phyloP scores from a whole-genome alignment of 2,113 vertebrate genomes.

The Caranx melampygus region DNA sequence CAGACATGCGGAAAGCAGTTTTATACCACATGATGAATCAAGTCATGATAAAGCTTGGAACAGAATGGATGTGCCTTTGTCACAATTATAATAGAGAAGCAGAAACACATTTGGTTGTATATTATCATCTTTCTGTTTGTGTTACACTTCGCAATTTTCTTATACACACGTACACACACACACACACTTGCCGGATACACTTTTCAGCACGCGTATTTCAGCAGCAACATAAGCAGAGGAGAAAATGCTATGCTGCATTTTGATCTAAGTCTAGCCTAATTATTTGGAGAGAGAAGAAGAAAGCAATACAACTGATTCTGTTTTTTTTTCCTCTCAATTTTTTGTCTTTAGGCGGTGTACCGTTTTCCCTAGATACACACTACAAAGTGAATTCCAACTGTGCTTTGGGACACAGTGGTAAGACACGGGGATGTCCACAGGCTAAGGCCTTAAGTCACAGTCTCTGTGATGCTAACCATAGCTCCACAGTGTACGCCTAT shows the following conservation, averaged over 20 bases:
- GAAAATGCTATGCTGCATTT: slow-evolving; percentile 60
- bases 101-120: slow-evolving; percentile 1
- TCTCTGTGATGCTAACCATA: slow-evolving; percentile 58
- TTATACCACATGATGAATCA: slow-evolving; percentile 20
- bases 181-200: not conserved
- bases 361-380: slow-evolving; percentile 77
- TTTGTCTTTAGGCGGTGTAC: slow-evolving; percentile 73
- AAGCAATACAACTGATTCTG: slow-evolving; percentile 73
- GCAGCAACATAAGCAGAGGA: slow-evolving; percentile 27
- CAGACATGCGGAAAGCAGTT: slow-evolving; percentile 72
- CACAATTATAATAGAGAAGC: slow-evolving; percentile 33
- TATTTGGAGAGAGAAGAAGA: slow-evolving; percentile 55
- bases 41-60: slow-evolving; percentile 43
- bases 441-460: slow-evolving; percentile 68
- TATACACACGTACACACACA: not conserved
- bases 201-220: slow-evolving; percentile 22
- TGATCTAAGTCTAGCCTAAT: slow-evolving; percentile 71
- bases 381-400: slow-evolving; percentile 82
- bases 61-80: slow-evolving; percentile 29
- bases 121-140: slow-evolving; percentile 7
- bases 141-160: not conserved
- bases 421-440: slow-evolving; percentile 76
- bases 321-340: slow-evolving; percentile 54
- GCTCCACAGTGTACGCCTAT: slow-evolving; percentile 45
- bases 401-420: slow-evolving; percentile 73